Evolutionary conservation across 2,888 invertebrate species (phyloP).

Genomic region (Orthosia gothica): DNA sequence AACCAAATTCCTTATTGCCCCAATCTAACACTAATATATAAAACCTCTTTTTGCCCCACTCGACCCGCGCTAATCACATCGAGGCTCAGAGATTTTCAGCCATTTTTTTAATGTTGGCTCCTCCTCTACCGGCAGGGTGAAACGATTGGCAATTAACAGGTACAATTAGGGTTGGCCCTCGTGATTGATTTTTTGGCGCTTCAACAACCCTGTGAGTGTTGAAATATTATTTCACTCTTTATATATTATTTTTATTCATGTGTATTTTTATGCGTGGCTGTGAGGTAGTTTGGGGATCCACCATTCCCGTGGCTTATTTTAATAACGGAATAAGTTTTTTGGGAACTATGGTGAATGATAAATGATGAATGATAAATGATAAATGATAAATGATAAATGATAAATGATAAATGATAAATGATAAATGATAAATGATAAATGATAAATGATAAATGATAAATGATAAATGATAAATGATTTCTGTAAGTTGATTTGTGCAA

Average conservation of each 20-base stretch:
- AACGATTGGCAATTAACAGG: conserved; percentile 60
- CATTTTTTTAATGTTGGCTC: conserved; percentile 25
- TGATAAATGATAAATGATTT: no score
- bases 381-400: no score
- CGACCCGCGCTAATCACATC: conserved; percentile 24
- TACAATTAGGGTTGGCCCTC: conserved; percentile 37
- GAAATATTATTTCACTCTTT: neutral
- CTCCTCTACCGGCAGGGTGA: neutral
- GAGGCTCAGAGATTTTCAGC: neutral
- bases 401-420: no score
- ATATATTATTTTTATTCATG: neutral
- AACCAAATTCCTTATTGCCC: neutral
- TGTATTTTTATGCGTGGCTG: no score
- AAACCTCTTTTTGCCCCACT: neutral
- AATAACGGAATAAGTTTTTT: no score
- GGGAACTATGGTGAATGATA: no score
- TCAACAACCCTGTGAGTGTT: neutral
- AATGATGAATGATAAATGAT: no score
- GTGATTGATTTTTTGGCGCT: conserved; percentile 39
- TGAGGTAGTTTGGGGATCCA: no score
- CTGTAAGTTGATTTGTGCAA: no score
- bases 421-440: no score
- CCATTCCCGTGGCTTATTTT: no score
- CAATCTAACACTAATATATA: conserved; percentile 11
- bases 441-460: no score